phyloP scores from a whole-genome alignment of 2,113 vertebrate species.

The Sorex fumeus region DNA sequence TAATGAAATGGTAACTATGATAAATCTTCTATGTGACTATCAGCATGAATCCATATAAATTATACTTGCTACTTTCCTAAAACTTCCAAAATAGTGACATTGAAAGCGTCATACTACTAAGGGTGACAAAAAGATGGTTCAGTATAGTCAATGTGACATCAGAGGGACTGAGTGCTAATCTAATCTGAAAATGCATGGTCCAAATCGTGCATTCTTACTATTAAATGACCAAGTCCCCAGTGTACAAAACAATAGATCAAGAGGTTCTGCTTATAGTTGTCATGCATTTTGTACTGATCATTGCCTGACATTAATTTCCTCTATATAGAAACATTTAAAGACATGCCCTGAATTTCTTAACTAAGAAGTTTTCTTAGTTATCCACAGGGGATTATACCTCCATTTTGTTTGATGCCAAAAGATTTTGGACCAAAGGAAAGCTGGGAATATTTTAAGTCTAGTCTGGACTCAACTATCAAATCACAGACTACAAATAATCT shows the following conservation, averaged over 20 bases:
- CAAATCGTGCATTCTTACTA: not conserved
- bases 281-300: not conserved
- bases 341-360: not conserved
- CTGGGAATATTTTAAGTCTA: not conserved
- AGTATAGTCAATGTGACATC: slow-evolving; percentile 2
- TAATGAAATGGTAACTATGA: not conserved
- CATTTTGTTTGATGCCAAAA: not conserved
- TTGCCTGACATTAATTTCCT: not conserved
- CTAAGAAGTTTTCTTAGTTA: not conserved
- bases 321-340: not conserved
- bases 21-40: not conserved
- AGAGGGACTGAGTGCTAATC: not conserved
- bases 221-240: not conserved
- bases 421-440: not conserved
- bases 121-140: not conserved
- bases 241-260: not conserved
- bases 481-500: accelerated
- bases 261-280: accelerated
- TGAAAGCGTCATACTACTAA: slow-evolving; percentile 16
- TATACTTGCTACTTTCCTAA: not conserved
- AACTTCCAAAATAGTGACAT: not conserved
- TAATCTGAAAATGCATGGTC: not conserved
- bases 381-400: not conserved
- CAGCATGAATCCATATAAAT: not conserved
- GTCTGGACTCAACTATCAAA: not conserved